A percentile compares a stretch with the other conserved stretches of the same genome.
Evolutionary conservation across 2,113 vertebrate genomes (phyloP).

Genomic region (Pterocles orientalis): DNA sequence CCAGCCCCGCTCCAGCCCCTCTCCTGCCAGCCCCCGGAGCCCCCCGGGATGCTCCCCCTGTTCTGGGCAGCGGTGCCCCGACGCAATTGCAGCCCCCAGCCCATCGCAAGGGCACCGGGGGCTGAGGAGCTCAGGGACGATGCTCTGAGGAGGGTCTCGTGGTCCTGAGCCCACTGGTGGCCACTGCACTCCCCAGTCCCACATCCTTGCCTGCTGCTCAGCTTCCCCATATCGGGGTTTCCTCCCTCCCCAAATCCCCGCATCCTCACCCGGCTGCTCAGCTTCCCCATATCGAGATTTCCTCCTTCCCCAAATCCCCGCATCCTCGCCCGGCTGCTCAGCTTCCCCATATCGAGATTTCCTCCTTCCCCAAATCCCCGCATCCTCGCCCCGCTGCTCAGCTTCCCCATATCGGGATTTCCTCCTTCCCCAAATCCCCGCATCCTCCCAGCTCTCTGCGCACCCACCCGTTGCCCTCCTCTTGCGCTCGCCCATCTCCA

Average conservation of each 20-base stretch:
- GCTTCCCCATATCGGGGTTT: accelerated
- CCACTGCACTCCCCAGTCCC: not conserved
- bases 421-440: not conserved
- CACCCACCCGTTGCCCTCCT: accelerated
- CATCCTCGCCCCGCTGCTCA: not conserved
- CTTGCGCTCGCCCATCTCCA: not conserved
- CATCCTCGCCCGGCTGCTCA: not conserved
- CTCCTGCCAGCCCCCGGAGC: not conserved
- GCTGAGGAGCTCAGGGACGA: not conserved
- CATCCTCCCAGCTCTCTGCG: accelerated
- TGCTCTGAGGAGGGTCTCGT: not conserved
- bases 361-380: not conserved
- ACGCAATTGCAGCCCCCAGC: not conserved
- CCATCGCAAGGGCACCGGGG: accelerated
- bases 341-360: accelerated
- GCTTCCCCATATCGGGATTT: accelerated
- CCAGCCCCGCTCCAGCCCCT: not conserved
- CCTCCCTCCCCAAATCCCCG: not conserved
- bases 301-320: not conserved
- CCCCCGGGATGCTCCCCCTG: accelerated
- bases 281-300: accelerated
- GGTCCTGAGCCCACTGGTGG: not conserved
- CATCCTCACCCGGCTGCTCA: not conserved
- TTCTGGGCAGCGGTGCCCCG: not conserved
- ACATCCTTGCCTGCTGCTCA: not conserved